Evolutionary conservation across 2,113 vertebrate species (phyloP).

Genomic region (Rhinogobius similis): DNA sequence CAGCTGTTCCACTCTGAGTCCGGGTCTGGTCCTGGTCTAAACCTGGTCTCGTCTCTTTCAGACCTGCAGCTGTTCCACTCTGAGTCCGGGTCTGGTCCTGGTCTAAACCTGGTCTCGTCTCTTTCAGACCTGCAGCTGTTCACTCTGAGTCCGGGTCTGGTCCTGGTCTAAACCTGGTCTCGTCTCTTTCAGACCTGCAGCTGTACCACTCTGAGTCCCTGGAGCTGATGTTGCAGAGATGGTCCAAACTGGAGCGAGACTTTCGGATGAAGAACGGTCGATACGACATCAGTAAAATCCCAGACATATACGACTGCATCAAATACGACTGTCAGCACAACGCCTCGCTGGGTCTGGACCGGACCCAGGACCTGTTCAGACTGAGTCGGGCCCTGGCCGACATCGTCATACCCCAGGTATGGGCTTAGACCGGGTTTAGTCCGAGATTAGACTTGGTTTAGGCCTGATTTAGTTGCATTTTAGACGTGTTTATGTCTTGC

Average conservation of each 20-base stretch:
- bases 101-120: not conserved
- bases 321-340: constrained; percentile 98
- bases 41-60: no score
- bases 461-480: not conserved
- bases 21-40: no score
- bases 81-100: no score
- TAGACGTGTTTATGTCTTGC: not conserved
- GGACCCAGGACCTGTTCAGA: constrained; percentile 89
- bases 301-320: constrained; percentile 97
- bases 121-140: constrained; percentile 89
- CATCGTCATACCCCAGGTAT: constrained; percentile 94
- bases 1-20: no score
- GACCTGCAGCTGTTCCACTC: no score
- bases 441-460: not conserved
- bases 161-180: constrained; percentile 67
- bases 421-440: not conserved
- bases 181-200: constrained; percentile 82
- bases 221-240: constrained; percentile 97
- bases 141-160: constrained; percentile 83
- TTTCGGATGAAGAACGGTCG: constrained; percentile 95
- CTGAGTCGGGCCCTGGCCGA: constrained; percentile 92
- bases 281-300: constrained; percentile 98
- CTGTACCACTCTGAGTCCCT: constrained; percentile 96
- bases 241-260: constrained; percentile 94
- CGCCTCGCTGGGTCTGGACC: constrained; percentile 84